Conservation (phyloP, 2,797 vertebrate genomes). For the Pipistrellus pygmaeus region DNA sequence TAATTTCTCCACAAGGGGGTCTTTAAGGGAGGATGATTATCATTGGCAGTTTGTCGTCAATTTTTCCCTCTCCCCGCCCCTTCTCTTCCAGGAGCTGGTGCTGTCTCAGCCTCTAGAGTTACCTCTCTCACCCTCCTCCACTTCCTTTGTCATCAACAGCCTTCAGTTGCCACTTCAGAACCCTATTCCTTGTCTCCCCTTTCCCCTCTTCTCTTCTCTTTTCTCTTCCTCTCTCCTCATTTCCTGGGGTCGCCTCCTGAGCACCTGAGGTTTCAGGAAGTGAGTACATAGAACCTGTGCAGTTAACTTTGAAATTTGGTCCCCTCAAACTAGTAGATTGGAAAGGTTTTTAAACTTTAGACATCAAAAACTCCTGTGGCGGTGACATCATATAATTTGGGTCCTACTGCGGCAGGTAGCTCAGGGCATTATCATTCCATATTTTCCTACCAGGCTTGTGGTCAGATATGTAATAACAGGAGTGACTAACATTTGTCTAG, state of each 20-base stretch:
- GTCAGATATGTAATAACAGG: background rate
- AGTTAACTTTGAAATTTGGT: conserved; percentile 11
- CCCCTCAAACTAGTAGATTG: background rate
- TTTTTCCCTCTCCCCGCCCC: background rate
- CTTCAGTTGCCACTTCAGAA: background rate
- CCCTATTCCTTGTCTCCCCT: rapidly evolving
- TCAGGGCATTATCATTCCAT: background rate
- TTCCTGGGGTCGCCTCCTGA: background rate
- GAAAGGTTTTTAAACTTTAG: background rate
- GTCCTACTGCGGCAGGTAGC: background rate
- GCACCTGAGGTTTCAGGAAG: background rate
- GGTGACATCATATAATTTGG: background rate
- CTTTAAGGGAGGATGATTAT: background rate
- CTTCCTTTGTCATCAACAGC: rapidly evolving
- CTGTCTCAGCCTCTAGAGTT: background rate
- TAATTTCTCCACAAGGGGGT: background rate
- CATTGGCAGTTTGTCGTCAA: background rate
- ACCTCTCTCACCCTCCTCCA: background rate
- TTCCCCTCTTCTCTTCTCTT: rapidly evolving
- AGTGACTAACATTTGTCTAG: background rate
- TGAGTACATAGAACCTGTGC: background rate
- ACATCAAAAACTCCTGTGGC: background rate
- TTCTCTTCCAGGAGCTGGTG: background rate
- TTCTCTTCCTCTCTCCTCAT: rapidly evolving
- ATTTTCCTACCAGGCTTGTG: background rate